Evolutionary conservation across 2,113 vertebrate genomes (phyloP).

Genomic region (Myxocyprinus asiaticus): DNA sequence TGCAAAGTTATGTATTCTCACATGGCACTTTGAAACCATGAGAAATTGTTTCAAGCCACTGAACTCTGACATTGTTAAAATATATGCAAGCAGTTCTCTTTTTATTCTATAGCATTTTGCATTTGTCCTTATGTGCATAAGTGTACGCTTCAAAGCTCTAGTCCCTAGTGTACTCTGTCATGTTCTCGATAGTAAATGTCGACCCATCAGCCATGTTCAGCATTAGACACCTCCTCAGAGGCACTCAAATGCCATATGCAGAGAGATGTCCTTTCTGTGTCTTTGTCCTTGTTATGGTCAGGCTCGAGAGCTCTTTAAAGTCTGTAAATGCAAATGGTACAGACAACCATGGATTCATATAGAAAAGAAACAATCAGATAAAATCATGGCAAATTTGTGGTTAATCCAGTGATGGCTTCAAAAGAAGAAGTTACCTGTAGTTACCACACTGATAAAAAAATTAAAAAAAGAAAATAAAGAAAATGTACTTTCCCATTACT

Average conservation of each 20-base stretch:
- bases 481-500: too few species aligned
- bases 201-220: conserved; percentile 29
- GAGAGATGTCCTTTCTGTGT: conserved; percentile 32
- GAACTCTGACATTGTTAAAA: conserved; percentile 19
- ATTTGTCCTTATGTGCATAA: conserved; percentile 11
- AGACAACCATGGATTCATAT: neutral
- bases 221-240: conserved; percentile 34
- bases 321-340: neutral
- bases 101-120: neutral
- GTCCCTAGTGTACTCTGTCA: conserved; percentile 25
- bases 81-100: neutral
- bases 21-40: neutral
- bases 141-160: conserved; percentile 2
- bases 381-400: neutral
- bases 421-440: too few species aligned
- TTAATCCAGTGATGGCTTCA: neutral
- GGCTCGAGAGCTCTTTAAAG: neutral
- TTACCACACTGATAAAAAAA: too few species aligned
- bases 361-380: neutral
- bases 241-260: conserved; percentile 38
- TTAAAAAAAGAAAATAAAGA: too few species aligned
- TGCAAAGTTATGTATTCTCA: conserved; percentile 6
- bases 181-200: conserved; percentile 33
- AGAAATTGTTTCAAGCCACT: neutral
- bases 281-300: conserved; percentile 35